Percentiles rank a stretch among this genome's conserved stretches.
Evolutionary conservation across 1,140 invertebrate species (phyloP).

Genomic region (Helicoverpa armigera): DNA sequence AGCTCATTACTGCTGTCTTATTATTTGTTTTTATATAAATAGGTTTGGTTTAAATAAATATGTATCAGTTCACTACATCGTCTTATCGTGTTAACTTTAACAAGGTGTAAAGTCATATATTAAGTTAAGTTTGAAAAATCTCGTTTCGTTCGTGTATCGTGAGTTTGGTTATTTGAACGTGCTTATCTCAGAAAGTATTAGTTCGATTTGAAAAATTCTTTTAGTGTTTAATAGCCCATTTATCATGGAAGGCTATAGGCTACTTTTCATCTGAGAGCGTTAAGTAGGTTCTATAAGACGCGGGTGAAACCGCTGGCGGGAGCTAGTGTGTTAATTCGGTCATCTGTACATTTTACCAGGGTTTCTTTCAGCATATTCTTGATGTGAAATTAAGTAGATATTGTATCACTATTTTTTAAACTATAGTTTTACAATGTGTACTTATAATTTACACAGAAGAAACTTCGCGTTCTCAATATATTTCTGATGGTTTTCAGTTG

Average conservation of each 20-base stretch:
- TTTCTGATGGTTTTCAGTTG: not conserved
- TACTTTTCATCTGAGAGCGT: too few relatives aligned
- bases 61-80: constrained; percentile 20
- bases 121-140: too few relatives aligned
- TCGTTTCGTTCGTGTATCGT: too few relatives aligned
- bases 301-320: too few relatives aligned
- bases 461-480: not conserved
- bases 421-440: not conserved
- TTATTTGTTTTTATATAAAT: constrained; percentile 45
- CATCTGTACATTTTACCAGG: too few relatives aligned
- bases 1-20: not conserved
- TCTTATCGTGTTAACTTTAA: constrained; percentile 4
- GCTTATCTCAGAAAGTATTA: too few relatives aligned
- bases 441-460: not conserved
- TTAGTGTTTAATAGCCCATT: too few relatives aligned
- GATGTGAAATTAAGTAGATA: constrained; percentile 16
- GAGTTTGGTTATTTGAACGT: too few relatives aligned
- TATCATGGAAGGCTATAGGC: too few relatives aligned
- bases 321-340: not conserved
- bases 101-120: too few relatives aligned
- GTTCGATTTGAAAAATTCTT: too few relatives aligned
- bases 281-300: too few relatives aligned
- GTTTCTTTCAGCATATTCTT: not conserved
- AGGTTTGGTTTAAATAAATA: not conserved
- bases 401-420: not conserved